Evolutionary conservation across 2,797 vertebrate species (phyloP).

Genomic region (Enteromius radiatus): DNA sequence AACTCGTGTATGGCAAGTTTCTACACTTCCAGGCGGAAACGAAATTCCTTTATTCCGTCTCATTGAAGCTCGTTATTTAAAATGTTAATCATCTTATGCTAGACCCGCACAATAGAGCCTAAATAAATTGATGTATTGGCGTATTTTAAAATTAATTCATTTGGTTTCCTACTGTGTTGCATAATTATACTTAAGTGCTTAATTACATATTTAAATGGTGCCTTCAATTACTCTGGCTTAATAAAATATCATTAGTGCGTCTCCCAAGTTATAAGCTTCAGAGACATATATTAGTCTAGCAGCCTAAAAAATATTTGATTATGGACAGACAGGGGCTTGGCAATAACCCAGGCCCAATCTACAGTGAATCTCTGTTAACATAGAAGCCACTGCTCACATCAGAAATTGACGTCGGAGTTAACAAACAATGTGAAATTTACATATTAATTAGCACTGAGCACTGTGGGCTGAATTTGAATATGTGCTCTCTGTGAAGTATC

Average conservation of each 20-base stretch:
- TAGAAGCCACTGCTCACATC: conserved; percentile 77
- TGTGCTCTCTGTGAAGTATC: conserved; percentile 49
- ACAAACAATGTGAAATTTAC: conserved; percentile 84
- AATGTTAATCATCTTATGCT: conserved; percentile 82
- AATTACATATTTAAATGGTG: conserved; percentile 96
- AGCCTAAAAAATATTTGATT: conserved; percentile 82
- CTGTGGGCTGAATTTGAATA: conserved; percentile 79
- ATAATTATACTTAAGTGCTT: conserved; percentile 95
- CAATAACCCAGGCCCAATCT: conserved; percentile 77
- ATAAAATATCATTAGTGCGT: conserved; percentile 90
- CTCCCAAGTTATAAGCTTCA: conserved; percentile 87
- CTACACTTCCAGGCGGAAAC: conserved; percentile 8
- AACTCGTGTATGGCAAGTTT: background rate
- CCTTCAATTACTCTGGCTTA: conserved; percentile 93
- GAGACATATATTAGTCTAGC: conserved; percentile 78
- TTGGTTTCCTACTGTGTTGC: conserved; percentile 87
- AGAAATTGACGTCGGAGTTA: conserved; percentile 81
- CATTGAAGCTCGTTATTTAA: conserved; percentile 77
- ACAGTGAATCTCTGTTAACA: conserved; percentile 83
- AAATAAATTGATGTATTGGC: conserved; percentile 91
- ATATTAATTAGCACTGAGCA: conserved; percentile 82
- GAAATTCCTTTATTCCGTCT: conserved; percentile 69
- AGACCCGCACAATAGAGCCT: conserved; percentile 85
- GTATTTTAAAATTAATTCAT: conserved; percentile 90
- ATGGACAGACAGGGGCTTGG: conserved; percentile 72